A percentile compares a stretch with the other conserved stretches of the same genome.
These are phyloP conservation scores for Sebastes trivittatus DNA, from an alignment of 2,797 vertebrate genomes.

Conservation along the genomic window DNA sequence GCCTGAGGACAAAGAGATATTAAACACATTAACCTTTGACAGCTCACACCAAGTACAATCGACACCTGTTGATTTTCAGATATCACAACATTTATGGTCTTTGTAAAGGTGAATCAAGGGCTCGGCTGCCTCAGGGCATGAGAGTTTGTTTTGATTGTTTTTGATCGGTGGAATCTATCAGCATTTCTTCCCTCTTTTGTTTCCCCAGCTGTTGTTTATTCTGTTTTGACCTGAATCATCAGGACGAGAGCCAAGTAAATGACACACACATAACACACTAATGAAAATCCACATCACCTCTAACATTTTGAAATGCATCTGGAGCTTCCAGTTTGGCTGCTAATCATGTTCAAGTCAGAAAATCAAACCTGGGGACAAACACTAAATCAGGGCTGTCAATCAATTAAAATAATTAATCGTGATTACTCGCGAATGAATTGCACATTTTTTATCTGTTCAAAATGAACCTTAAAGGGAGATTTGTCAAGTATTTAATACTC, in stretches of 20 bases:
- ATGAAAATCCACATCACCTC: not conserved
- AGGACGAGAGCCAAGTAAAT: constrained; percentile 14
- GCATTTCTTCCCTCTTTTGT: constrained; percentile 26
- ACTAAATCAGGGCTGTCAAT: not conserved
- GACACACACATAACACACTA: not conserved
- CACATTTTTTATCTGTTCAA: too few species aligned
- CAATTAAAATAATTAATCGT: too few species aligned
- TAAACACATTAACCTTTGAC: constrained; percentile 2
- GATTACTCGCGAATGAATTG: too few species aligned
- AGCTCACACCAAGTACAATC: not conserved
- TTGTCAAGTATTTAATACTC: too few species aligned
- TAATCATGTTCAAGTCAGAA: not conserved
- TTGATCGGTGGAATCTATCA: not conserved
- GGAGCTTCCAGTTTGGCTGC: not conserved
- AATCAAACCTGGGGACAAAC: not conserved
- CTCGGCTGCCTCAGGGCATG: not conserved
- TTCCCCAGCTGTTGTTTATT: constrained; percentile 42
- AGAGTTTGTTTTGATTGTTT: constrained; percentile 12
- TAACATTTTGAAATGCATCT: not conserved
- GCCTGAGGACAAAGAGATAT: not conserved
- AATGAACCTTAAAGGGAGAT: too few species aligned
- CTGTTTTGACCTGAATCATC: constrained; percentile 2
- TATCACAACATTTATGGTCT: constrained; percentile 30
- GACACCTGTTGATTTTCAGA: constrained; percentile 23
- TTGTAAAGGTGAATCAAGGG: constrained; percentile 10